Evolutionary conservation across 2,113 vertebrate genomes (phyloP).

Genomic region (Balaeniceps rex): DNA sequence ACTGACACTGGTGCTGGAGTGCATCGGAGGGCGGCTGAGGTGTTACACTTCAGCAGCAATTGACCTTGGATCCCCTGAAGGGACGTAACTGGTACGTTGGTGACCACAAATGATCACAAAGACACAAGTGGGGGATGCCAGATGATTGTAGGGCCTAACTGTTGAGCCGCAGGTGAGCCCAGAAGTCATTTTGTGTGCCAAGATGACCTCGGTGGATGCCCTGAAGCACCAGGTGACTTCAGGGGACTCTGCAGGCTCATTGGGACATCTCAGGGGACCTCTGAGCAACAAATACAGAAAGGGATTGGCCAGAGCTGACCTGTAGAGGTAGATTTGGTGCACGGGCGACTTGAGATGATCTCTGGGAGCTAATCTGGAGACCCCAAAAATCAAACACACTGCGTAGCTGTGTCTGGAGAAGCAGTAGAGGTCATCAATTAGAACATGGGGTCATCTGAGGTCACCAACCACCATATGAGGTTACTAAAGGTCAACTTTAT

Average conservation of each 20-base stretch:
- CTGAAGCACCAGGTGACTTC: not conserved
- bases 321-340: no score
- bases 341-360: no score
- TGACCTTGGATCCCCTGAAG: not conserved
- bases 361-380: no score
- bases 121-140: not conserved
- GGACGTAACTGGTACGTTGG: no score
- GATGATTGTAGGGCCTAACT: not conserved
- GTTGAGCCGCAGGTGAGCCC: not conserved
- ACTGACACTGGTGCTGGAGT: not conserved
- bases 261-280: no score
- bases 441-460: not conserved
- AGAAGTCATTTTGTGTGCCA: not conserved
- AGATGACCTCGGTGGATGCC: not conserved
- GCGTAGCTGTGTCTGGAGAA: rapidly evolving
- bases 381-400: not conserved
- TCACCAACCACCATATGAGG: not conserved
- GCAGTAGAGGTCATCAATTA: not conserved
- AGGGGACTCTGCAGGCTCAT: not conserved
- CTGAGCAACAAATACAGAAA: not conserved
- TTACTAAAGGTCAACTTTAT: no score
- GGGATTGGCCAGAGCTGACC: not conserved
- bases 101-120: not conserved
- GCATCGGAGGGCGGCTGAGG: no score
- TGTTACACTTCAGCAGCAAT: not conserved